Base-by-base conservation (phyloP, 2,113 vertebrate genomes). In the Syrmaticus mikado region DNA sequence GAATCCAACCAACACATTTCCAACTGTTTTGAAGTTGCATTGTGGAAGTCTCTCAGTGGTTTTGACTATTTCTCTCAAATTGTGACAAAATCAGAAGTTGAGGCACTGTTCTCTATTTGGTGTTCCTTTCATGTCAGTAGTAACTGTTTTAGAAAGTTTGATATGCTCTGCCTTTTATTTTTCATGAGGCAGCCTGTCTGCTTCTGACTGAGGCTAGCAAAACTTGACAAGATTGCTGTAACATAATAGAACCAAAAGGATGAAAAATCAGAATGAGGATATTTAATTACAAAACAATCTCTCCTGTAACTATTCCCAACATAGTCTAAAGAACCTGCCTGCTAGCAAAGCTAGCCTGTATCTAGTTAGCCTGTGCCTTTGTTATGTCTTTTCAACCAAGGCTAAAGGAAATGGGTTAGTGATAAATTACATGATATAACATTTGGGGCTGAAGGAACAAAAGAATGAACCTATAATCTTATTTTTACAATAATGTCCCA, bases 91-190 rank as follows among this genome's bases (percentile, higher is more conserved):
- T 85, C 78, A 46, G 65, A 14, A 89, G 32, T 25, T 34, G 67
- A 77, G 68, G 38, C 24, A 77, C 93, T 93, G 91, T 91, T 91
- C 38, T 87, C 55, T 67, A 21, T 53, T 85, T 67, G 82, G 64
- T 57, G 92, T 61, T 91, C 92, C 82, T 92, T 92, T 93, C 71
- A 67, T 85, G 87, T 89, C 78, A 89, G 58, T 41, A 85, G 60
- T 60, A 89, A 78, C 34, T 21, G n/a, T 80, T 94, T 92, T 40
- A 80, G 50, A 83, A 93, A 92, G 71, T 89, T 92, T 50, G 30
- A 46, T 71, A 16, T 67, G 43, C 12, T 77, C 62, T 85, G 64
- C 46, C 3, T 94, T 89, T 87, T 92, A 62, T 71, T 95, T 96
- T 92, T 79, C 72, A 43, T 80, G 90, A 80, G 52, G 13, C 17